These are phyloP conservation scores for Smittia sp. DNA, from an alignment of 2,888 invertebrate species.

Conservation along the genomic window DNA sequence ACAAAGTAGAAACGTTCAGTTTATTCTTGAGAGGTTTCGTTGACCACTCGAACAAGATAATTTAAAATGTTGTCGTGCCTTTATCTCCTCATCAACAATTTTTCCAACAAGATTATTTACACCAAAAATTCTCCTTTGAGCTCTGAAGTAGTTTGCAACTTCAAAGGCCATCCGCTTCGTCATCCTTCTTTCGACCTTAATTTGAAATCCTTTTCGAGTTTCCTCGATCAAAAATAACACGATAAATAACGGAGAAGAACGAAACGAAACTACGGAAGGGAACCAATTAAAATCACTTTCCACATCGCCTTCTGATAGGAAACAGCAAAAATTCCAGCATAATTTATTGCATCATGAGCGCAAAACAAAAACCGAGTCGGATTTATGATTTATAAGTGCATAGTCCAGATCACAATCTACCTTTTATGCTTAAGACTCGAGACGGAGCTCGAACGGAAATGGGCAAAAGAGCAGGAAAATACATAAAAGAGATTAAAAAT, in stretches of 20 bases:
- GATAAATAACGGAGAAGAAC: conserved; percentile 24
- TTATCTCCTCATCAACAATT: too few relatives aligned
- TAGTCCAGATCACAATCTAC: conserved; percentile 30
- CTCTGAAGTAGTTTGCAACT: too few relatives aligned
- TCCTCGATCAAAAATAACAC: conserved; percentile 4
- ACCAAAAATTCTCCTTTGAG: too few relatives aligned
- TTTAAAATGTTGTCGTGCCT: too few relatives aligned
- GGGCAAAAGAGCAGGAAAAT: background rate
- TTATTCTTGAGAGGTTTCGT: too few relatives aligned
- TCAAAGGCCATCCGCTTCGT: too few relatives aligned
- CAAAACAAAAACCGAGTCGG: conserved; percentile 6
- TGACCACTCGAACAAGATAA: too few relatives aligned
- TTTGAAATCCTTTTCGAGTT: background rate
- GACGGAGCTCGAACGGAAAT: background rate
- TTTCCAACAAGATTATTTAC: too few relatives aligned
- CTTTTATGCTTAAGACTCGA: background rate
- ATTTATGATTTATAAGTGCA: conserved; percentile 38
- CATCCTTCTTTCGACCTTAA: background rate
- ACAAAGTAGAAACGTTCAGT: too few relatives aligned
- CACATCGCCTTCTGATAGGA: conserved; percentile 25
- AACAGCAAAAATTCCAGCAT: conserved; percentile 18
- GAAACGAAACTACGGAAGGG: conserved; percentile 20
- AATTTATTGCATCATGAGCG: conserved; percentile 34
- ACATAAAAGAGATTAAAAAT: conserved; percentile 39
- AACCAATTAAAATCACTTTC: conserved; percentile 41